Conservation (phyloP, 2,113 vertebrate species). For the Sylvicapra grimmia region DNA sequence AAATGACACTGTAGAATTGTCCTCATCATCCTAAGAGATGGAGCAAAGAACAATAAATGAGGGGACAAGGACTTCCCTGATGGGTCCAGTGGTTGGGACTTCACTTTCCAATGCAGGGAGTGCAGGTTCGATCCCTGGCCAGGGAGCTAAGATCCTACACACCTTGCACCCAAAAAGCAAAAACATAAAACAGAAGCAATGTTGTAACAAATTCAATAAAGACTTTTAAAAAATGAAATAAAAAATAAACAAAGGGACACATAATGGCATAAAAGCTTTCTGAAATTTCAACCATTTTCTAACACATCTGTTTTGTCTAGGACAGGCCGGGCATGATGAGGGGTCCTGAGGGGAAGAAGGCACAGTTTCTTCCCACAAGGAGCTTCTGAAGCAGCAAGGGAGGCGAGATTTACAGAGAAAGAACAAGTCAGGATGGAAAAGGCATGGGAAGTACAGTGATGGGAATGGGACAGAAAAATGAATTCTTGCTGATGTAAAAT, state of each 20-base stretch:
- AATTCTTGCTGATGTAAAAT: neutral
- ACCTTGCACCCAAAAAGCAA: neutral
- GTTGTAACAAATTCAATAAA: neutral
- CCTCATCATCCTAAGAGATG: neutral
- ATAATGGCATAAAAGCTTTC: neutral
- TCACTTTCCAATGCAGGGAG: neutral
- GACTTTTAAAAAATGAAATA: neutral
- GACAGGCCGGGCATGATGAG: neutral
- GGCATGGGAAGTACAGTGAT: fast-evolving
- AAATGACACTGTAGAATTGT: slow-evolving; percentile 31
- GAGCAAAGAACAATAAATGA: neutral
- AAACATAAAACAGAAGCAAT: neutral
- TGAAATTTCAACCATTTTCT: neutral
- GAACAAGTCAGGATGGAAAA: neutral
- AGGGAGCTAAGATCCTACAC: neutral
- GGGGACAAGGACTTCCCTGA: neutral
- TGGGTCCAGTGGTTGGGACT: neutral
- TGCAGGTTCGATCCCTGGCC: neutral
- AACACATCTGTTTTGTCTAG: neutral
- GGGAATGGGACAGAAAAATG: neutral
- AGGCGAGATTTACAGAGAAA: neutral
- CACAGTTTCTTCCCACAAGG: neutral
- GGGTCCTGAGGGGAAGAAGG: neutral
- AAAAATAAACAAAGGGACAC: neutral
- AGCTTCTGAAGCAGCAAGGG: fast-evolving